Evolutionary conservation across 1,140 invertebrate species (phyloP), one percentile per base, ranked within the genome.

Genomic region (Muscidifurax raptorellus): DNA sequence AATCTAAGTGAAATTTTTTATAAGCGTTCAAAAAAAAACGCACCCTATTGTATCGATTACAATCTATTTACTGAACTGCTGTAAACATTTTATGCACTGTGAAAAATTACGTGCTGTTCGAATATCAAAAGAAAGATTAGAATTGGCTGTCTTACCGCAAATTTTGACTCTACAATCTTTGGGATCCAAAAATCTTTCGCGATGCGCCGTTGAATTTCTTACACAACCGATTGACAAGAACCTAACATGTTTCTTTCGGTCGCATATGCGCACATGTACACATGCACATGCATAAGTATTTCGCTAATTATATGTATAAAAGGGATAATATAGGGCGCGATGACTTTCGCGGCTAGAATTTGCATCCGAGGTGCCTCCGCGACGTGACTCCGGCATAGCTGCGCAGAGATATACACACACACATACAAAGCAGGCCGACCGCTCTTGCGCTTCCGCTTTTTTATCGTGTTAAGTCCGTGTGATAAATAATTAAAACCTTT

Each of bases 201-300:
- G 22, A n/a, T 4, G 52, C 5, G 52, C 22, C 52, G 52, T 59
- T 59, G 44, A 81, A 81, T 85, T 81, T 85, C 83, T 85, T 81
- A 85, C 83, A 85, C 83, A 81, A 85, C n/a, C 83, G 83, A 81
- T 80, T 80, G 9, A 28, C 44, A 18, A 84, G 44, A n/a, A 15
- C 25, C 13, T 30, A 80, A 75, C 18, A 59, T 32, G 47, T 80
- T 84, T 25, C 18, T 25, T 80, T 75, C 1, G 69, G 67, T 76
- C 36, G 32, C 66, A 40, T 64, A 52, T 40, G 74, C 66, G 76
- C 82, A 83, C 82, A 77, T 69, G 67, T 74, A 75, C 36, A 84
- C 69, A 80, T 67, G 27, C 66, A 84, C 52, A 84, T 27, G 71
- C 79, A 66, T 80, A 80, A 76, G 30, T 80, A 84, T 67, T 80